Conservation (phyloP, 2,113 vertebrate genomes). For the Nanger granti region DNA sequence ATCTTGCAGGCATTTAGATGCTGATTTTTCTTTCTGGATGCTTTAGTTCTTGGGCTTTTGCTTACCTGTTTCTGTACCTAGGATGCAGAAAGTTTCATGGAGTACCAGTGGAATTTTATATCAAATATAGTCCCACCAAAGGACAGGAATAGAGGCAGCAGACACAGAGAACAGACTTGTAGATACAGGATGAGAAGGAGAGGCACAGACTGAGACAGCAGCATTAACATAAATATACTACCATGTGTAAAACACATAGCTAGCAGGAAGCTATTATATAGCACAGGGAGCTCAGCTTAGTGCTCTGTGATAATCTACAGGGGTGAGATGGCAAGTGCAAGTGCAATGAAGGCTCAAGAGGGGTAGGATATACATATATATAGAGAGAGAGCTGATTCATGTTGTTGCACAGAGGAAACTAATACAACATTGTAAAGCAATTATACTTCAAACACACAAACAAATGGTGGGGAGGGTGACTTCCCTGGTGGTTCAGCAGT, state of each 20-base stretch:
- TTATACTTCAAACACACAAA: not conserved
- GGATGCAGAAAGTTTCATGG: not conserved
- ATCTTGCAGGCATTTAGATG: not conserved
- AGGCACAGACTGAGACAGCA: not conserved
- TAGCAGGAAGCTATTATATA: not conserved
- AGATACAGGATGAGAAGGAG: not conserved
- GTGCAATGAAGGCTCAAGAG: not conserved
- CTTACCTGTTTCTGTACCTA: not conserved
- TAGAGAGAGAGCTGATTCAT: not conserved
- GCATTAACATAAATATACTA: not conserved
- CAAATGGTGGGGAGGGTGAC: not conserved
- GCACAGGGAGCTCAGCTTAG: not conserved
- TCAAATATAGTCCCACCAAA: not conserved
- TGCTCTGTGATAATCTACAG: not conserved
- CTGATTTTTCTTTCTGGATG: not conserved
- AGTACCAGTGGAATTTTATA: not conserved
- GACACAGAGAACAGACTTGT: not conserved
- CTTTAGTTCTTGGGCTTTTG: not conserved
- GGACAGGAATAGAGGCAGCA: not conserved
- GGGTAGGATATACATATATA: not conserved
- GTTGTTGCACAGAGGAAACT: not conserved
- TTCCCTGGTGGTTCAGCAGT: not conserved
- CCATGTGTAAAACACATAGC: not conserved
- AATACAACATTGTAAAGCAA: not conserved
- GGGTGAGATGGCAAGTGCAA: not conserved